Evolutionary conservation across 1,140 invertebrate genomes (phyloP).

Genomic region (Apolygus lucorum): DNA sequence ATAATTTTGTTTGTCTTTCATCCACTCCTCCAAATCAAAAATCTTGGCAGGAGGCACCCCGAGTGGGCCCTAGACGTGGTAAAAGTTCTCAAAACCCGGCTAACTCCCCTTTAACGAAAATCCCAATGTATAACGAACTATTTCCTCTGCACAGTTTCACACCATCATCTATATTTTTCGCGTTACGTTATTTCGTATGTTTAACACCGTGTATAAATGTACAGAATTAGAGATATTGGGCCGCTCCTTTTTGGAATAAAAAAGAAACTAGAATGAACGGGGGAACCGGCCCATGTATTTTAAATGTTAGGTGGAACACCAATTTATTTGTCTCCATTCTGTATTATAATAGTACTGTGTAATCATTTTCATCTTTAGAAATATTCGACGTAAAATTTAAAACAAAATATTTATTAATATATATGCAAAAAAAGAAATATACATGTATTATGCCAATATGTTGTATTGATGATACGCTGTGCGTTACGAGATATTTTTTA

Average conservation of each 20-base stretch:
- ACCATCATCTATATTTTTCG: not conserved
- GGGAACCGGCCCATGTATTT: not conserved
- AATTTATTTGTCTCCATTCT: constrained; percentile 20
- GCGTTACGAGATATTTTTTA: constrained; percentile 1
- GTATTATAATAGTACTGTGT: constrained; percentile 2
- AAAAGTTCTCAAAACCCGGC: too few relatives aligned
- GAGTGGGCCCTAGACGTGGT: too few relatives aligned
- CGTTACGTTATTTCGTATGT: not conserved
- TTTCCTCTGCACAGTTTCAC: too few relatives aligned
- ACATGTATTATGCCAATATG: constrained; percentile 11
- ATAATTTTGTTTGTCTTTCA: too few relatives aligned
- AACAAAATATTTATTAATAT: constrained; percentile 19
- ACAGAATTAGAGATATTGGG: constrained; percentile 8
- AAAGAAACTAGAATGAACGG: not conserved
- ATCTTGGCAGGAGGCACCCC: too few relatives aligned
- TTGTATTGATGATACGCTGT: not conserved
- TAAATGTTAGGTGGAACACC: constrained; percentile 25
- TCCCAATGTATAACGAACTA: too few relatives aligned
- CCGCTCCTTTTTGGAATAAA: not conserved
- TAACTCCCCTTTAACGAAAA: too few relatives aligned
- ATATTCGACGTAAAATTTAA: constrained; percentile 19
- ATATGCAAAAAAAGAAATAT: constrained; percentile 2
- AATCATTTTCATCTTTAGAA: constrained; percentile 8
- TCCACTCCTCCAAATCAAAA: too few relatives aligned
- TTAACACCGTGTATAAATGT: constrained; percentile 7